Evolutionary conservation across 2,113 vertebrate species (phyloP).

Genomic region (Dryoscopus gambensis): DNA sequence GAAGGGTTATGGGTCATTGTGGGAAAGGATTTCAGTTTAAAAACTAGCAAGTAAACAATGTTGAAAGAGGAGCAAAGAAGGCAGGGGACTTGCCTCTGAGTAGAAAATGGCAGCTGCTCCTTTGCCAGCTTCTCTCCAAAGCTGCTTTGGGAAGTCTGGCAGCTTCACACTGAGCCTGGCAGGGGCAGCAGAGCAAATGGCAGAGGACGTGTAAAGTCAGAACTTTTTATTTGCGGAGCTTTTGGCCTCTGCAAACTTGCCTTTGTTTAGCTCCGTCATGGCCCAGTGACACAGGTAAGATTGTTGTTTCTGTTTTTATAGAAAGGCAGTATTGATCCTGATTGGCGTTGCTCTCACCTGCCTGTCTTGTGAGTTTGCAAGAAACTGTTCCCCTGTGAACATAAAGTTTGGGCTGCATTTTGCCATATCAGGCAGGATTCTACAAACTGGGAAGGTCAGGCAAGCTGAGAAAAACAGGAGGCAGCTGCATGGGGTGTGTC

Average conservation of each 20-base stretch:
- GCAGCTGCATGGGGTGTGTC: neutral
- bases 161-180: neutral
- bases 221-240: neutral
- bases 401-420: neutral
- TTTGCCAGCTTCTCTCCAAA: neutral
- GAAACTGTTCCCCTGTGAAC: neutral
- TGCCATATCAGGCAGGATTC: neutral
- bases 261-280: neutral
- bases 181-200: neutral
- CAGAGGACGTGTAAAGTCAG: neutral
- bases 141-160: neutral
- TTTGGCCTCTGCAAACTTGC: neutral
- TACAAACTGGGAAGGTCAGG: neutral
- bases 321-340: neutral
- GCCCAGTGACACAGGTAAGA: neutral
- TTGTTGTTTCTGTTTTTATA: neutral
- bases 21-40: neutral
- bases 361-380: neutral
- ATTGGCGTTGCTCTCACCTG: neutral
- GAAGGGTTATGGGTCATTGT: neutral
- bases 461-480: slow-evolving; percentile 11
- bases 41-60: neutral
- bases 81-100: neutral
- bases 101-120: slow-evolving; percentile 33
- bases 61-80: neutral